Evolutionary conservation across 2,113 vertebrate species (phyloP).

Genomic region (Orientallactaga bullata): DNA sequence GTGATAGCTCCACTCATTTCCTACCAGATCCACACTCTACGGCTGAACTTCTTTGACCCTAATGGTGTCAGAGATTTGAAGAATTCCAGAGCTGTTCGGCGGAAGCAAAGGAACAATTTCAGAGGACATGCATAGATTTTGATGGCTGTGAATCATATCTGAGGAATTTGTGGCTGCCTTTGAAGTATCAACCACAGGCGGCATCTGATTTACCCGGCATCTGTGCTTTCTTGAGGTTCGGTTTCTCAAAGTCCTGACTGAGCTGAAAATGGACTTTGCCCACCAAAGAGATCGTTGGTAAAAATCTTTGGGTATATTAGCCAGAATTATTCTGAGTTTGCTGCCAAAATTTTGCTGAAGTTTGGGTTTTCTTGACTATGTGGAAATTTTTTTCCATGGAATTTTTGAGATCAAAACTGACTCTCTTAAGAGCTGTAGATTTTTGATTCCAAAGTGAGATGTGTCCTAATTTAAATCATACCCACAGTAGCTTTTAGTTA

Average conservation of each 20-base stretch:
- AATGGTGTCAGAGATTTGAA: conserved; percentile 49
- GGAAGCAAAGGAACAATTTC: conserved; percentile 66
- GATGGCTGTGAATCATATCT: conserved; percentile 77
- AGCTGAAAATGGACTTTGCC: conserved; percentile 51
- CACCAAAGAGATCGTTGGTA: not conserved
- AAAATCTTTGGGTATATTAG: not conserved
- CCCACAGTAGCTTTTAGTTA: not conserved
- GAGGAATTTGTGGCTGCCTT: conserved; percentile 80
- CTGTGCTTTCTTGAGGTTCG: conserved; percentile 62
- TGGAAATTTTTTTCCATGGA: conserved; percentile 33
- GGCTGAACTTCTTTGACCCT: conserved; percentile 57
- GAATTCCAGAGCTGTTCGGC: conserved; percentile 59
- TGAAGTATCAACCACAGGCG: conserved; percentile 75
- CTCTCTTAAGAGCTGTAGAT: not conserved
- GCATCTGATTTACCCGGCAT: conserved; percentile 68
- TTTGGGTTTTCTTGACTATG: conserved; percentile 31
- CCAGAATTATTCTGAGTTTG: conserved; percentile 16
- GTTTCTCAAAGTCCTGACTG: conserved; percentile 60
- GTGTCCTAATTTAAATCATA: not conserved
- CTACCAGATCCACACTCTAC: not conserved
- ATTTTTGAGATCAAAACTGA: not conserved
- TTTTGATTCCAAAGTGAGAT: not conserved
- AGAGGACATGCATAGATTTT: conserved; percentile 53
- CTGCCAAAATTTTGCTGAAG: conserved; percentile 63
- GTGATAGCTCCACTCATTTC: conserved; percentile 58